Percentiles rank a stretch among this genome's conserved stretches.
Evolutionary conservation across 2,113 vertebrate genomes (phyloP).

Genomic region (Lepidothrix coronata): DNA sequence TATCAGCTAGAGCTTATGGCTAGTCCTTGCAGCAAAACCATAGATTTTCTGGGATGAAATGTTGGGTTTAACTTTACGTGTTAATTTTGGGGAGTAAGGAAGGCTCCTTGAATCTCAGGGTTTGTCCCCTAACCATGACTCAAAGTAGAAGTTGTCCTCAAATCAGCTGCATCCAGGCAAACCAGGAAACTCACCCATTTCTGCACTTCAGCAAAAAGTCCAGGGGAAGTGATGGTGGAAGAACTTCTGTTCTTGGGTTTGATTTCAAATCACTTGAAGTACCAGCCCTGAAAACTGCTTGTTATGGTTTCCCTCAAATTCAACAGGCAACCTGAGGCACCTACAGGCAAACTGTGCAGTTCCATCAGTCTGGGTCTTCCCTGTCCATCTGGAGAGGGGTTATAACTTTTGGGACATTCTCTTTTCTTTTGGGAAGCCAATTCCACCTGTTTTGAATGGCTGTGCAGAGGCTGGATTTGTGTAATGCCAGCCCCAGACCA

Average conservation of each 20-base stretch:
- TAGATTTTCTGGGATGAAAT: neutral
- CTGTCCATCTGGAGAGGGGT: neutral
- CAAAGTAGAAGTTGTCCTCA: neutral
- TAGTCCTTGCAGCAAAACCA: neutral
- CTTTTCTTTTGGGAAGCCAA: neutral
- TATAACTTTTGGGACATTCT: neutral
- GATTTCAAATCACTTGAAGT: neutral
- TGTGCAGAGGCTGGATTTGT: neutral
- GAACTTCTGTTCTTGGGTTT: neutral
- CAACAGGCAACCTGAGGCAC: neutral
- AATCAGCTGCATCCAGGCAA: neutral
- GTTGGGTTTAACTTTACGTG: neutral
- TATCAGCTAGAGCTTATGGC: neutral
- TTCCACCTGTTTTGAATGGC: neutral
- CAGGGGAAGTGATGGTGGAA: neutral
- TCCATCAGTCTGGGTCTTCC: neutral
- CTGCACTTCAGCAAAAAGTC: neutral
- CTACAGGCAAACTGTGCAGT: neutral
- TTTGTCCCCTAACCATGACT: neutral
- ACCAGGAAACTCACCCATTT: neutral
- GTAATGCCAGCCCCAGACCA: neutral
- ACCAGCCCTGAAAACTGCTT: neutral
- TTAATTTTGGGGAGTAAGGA: neutral
- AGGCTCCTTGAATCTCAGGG: neutral
- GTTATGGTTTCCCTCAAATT: neutral